Evolutionary conservation across 2,888 invertebrate genomes (phyloP), one percentile per base, ranked within the genome.

Genomic region (Callyntrura sp.): DNA sequence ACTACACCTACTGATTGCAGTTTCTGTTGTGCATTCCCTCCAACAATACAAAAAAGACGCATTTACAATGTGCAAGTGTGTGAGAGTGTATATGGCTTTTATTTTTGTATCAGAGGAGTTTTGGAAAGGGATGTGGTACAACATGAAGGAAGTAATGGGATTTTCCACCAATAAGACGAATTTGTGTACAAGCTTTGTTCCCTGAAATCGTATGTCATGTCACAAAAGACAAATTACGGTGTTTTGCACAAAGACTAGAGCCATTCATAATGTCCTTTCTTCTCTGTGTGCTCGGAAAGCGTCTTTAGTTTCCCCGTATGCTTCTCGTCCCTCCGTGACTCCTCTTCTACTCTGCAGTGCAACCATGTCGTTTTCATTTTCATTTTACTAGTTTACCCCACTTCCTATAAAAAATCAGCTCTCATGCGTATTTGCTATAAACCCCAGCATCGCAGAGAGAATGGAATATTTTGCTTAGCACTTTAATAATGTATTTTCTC

Each of bases 161-260:
- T 84, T 84, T 89, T 78, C 84, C 84, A 83, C 89, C 89, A 89
- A 89, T 89, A 89, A 89, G 89, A 89, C 89, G 84, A 84, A 84
- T 89, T 89, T 89, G 78, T 76, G 88, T 88, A 88, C 82, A 84
- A 84, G 89, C 89, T 85, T 89, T 89, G 89, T 89, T 89, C 89
- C 89, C 84, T 79, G 89, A 89, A 88, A 89, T 89, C 89, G 89
- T 89, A 89, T 89, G 89, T 89, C 89, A 89, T 89, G 89, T 89
- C 89, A 89, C 84, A 89, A 89, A 89, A 89, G 84, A 84, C 89
- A 89, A 89, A 89, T 89, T 89, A 84, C 84, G 89, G 89, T 89
- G 89, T 89, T 89, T 84, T 89, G 84, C 79, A 76, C 89, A 68
- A 89, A 89, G 84, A 89, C 89, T 89, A 84, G 89, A 78, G 68